These are phyloP conservation scores for Mustelus asterias DNA, from an alignment of 2,113 vertebrate genomes.

Conservation along the genomic window DNA sequence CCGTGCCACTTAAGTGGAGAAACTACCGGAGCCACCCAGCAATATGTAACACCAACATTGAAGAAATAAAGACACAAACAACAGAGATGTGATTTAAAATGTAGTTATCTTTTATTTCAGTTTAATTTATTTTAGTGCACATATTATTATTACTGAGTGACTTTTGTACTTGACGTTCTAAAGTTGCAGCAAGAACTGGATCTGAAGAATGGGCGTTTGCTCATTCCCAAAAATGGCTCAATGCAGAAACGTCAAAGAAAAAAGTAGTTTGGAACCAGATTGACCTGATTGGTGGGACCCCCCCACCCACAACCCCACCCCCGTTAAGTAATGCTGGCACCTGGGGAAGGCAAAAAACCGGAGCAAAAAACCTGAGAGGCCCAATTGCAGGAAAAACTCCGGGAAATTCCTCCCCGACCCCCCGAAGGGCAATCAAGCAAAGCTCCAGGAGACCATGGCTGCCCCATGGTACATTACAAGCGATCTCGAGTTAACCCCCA, in stretches of 20 bases:
- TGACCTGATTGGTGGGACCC: background rate
- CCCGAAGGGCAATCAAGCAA: background rate
- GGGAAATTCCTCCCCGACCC: constrained; percentile 22
- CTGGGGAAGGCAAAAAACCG: constrained; percentile 13
- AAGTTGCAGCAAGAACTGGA: background rate
- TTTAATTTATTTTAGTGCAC: background rate
- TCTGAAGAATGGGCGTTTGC: background rate
- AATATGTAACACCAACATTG: background rate
- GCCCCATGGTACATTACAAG: no score
- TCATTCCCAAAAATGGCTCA: background rate
- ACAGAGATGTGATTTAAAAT: background rate
- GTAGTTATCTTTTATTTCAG: background rate
- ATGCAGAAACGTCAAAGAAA: background rate
- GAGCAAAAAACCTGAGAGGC: background rate
- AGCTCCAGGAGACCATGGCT: background rate
- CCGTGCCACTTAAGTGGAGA: no score
- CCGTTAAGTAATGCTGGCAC: background rate
- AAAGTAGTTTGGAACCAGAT: background rate
- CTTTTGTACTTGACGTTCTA: background rate
- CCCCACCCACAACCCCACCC: background rate
- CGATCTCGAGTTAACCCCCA: no score
- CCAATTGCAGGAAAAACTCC: background rate
- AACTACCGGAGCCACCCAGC: no score
- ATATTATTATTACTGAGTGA: background rate
- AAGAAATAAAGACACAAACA: background rate